Conservation (phyloP, 2,888 invertebrate genomes). For the Entomobrya multifasciata region DNA sequence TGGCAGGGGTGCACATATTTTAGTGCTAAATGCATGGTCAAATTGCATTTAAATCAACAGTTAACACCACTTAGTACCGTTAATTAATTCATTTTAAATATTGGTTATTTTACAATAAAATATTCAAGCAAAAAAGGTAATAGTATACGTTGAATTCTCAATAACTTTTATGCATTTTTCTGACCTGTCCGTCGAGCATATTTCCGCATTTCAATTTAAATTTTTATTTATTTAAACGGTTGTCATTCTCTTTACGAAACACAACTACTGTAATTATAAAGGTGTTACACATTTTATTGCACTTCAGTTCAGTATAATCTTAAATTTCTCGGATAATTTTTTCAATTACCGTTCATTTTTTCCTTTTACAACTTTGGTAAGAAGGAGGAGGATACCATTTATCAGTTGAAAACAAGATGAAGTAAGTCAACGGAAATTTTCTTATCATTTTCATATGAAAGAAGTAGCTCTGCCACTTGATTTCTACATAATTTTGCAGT, state of each 20-base stretch:
- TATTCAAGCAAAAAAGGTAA: background rate
- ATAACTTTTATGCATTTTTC: too few relatives aligned
- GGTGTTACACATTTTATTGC: background rate
- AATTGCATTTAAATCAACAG: too few relatives aligned
- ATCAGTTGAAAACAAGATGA: constrained; percentile 47
- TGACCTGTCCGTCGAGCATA: too few relatives aligned
- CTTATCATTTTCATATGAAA: constrained; percentile 50
- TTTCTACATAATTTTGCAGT: too few relatives aligned
- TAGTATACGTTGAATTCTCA: too few relatives aligned
- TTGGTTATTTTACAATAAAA: background rate
- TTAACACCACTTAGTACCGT: constrained; percentile 19
- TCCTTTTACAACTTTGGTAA: background rate
- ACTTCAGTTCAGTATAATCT: background rate
- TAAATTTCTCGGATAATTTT: too few relatives aligned
- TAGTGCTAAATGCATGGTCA: background rate
- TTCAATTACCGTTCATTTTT: background rate
- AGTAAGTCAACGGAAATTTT: constrained; percentile 12
- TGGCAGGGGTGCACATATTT: too few relatives aligned
- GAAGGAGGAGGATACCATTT: constrained; percentile 9
- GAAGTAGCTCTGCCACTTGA: background rate
- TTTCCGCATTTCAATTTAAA: too few relatives aligned
- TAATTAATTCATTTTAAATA: background rate
- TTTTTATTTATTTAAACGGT: background rate
- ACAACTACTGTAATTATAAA: background rate
- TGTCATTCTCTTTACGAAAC: background rate